Base-by-base conservation (phyloP, 1,140 invertebrate species). In the Pectinophora gossypiella region DNA sequence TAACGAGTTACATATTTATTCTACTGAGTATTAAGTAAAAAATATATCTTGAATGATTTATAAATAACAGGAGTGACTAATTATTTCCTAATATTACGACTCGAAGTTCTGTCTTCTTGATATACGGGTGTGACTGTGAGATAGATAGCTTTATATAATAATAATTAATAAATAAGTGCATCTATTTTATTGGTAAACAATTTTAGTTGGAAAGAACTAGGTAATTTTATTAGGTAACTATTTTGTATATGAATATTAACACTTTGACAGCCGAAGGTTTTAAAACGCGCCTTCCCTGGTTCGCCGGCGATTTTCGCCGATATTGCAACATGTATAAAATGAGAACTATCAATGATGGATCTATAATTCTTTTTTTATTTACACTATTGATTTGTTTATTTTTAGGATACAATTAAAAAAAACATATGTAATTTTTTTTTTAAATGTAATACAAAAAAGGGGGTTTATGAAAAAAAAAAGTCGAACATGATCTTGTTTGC, bases 1-100 rank as follows among this genome's bases (percentile, higher is more conserved):
- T 16, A 76, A 77, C 59, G 65, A 67, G 46, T 3, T 40, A 15
- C 16, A 40, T 15, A 32, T n/a, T 12, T 32, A 32, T 32, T n/a
- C 27, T 7, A 12, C 27, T 12, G 27, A 32, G n/a, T 32, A 32
- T 32, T 32, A 32, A 32, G 27, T n/a, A n/a, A n/a, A n/a, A n/a
- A n/a, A n/a, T n/a, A n/a, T n/a, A n/a, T n/a, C n/a, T n/a, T n/a
- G n/a, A n/a, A n/a, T n/a, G n/a, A n/a, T n/a, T n/a, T n/a, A n/a
- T n/a, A n/a, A n/a, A n/a, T n/a, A n/a, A n/a, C n/a, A n/a, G n/a
- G n/a, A n/a, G n/a, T n/a, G n/a, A n/a, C n/a, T n/a, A n/a, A n/a
- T n/a, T n/a, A n/a, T n/a, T n/a, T n/a, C n/a, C n/a, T n/a, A n/a
- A n/a, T n/a, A n/a, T n/a, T n/a, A n/a, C n/a, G n/a, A n/a, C n/a